Conservation (phyloP, 1,140 invertebrate species). For the Halotydeus destructor region DNA sequence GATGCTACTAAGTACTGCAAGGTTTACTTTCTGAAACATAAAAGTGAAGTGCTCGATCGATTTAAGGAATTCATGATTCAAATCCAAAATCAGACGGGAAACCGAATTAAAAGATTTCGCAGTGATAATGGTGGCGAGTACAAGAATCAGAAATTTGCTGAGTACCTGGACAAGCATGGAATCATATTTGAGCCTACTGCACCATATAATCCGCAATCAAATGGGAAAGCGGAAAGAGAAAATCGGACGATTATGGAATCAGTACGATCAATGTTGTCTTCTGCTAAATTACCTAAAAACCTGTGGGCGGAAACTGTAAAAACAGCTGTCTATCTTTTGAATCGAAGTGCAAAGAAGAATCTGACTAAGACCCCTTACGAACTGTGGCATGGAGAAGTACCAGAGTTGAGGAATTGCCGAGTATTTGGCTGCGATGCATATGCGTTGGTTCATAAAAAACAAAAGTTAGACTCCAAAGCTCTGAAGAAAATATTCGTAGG, state of each 20-base stretch:
- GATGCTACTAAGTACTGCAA: conserved; percentile 23
- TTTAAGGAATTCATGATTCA: too few relatives aligned
- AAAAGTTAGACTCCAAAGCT: background rate
- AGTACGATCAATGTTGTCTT: conserved; percentile 11
- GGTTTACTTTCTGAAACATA: conserved; percentile 25
- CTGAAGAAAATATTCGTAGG: background rate
- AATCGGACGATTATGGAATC: conserved; percentile 9
- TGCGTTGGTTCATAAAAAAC: background rate
- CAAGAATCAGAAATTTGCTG: background rate
- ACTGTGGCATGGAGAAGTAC: background rate
- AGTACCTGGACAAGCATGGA: background rate
- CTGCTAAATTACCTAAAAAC: conserved; percentile 3
- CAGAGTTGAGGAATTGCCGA: background rate
- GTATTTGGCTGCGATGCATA: conserved; percentile 3
- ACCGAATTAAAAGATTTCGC: background rate
- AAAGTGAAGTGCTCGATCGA: conserved; percentile 25
- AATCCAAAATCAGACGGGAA: conserved; percentile 1
- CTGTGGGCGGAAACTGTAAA: conserved; percentile 12
- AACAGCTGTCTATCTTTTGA: conserved; percentile 8
- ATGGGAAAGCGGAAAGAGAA: conserved; percentile 3
- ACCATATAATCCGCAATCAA: conserved; percentile 4
- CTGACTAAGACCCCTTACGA: background rate
- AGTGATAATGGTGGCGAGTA: conserved; percentile 8
- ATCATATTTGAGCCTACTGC: conserved; percentile 10
- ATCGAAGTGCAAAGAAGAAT: conserved; percentile 3